These are phyloP conservation scores for Furnarius figulus DNA, from an alignment of 2,113 vertebrate genomes.

Conservation along the genomic window DNA sequence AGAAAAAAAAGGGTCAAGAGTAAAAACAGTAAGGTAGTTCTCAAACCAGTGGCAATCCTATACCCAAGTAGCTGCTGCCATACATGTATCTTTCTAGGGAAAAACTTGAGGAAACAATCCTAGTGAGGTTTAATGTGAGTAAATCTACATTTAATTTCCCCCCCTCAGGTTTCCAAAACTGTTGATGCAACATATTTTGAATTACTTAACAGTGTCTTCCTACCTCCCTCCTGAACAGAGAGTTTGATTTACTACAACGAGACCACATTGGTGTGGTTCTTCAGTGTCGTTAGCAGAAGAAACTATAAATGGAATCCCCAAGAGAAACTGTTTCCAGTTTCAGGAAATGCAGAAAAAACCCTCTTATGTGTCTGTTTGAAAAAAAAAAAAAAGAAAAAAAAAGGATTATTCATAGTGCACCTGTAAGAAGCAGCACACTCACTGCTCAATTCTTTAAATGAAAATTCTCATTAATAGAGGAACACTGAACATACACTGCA, in stretches of 20 bases:
- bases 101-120: not conserved
- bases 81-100: not conserved
- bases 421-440: constrained; percentile 37
- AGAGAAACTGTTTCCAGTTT: constrained; percentile 74
- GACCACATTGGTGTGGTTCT: constrained; percentile 70
- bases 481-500: not conserved
- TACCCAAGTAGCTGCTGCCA: not conserved
- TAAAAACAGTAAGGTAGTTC: not conserved
- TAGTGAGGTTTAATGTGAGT: not conserved
- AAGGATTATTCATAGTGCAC: constrained; percentile 54
- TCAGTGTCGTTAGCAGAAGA: constrained; percentile 72
- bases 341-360: constrained; percentile 72
- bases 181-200: constrained; percentile 23
- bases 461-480: constrained; percentile 29
- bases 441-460: constrained; percentile 32
- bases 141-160: not conserved
- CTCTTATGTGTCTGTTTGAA: constrained; percentile 55
- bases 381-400: not conserved
- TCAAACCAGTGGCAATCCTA: not conserved
- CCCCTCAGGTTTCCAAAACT: not conserved
- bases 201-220: constrained; percentile 59
- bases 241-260: constrained; percentile 75
- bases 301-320: constrained; percentile 79
- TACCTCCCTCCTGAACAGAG: constrained; percentile 58
- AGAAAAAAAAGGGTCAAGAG: not conserved